These are phyloP conservation scores for Myotis daubentonii DNA, from an alignment of 2,797 vertebrate genomes.

Conservation along the genomic window DNA sequence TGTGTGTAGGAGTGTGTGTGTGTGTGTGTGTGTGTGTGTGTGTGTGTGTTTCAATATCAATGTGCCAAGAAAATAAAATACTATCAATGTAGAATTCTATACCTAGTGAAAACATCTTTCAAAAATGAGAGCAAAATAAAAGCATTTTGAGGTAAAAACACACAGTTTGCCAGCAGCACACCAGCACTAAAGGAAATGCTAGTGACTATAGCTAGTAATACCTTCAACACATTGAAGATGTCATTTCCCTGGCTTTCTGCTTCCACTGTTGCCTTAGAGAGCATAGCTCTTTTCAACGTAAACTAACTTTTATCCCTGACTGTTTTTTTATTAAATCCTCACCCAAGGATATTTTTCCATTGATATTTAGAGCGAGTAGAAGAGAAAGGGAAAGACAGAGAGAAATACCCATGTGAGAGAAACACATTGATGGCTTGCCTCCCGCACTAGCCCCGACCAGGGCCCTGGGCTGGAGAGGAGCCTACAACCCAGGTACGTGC, in stretches of 20 bases:
- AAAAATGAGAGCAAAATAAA: not conserved
- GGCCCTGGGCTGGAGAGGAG: no score
- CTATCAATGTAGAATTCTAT: constrained; percentile 23
- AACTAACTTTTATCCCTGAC: not conserved
- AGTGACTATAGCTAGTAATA: not conserved
- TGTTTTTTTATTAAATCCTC: not conserved
- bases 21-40: not conserved
- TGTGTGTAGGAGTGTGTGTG: not conserved
- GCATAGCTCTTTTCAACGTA: not conserved
- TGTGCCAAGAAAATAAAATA: constrained; percentile 24
- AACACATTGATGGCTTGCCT: no score
- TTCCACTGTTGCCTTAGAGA: not conserved
- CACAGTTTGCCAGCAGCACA: not conserved
- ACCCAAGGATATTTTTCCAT: no score
- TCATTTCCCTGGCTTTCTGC: not conserved
- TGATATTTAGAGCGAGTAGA: no score
- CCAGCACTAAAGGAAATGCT: not conserved
- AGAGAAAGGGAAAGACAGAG: no score
- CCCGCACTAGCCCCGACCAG: no score
- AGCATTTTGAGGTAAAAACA: not conserved
- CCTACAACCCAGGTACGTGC: no score
- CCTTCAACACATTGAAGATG: not conserved
- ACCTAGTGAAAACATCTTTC: constrained; percentile 6
- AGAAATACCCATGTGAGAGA: no score
- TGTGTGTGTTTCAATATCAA: not conserved